phyloP scores from a whole-genome alignment of 2,797 vertebrate genomes.

The Naso thynnoides region DNA sequence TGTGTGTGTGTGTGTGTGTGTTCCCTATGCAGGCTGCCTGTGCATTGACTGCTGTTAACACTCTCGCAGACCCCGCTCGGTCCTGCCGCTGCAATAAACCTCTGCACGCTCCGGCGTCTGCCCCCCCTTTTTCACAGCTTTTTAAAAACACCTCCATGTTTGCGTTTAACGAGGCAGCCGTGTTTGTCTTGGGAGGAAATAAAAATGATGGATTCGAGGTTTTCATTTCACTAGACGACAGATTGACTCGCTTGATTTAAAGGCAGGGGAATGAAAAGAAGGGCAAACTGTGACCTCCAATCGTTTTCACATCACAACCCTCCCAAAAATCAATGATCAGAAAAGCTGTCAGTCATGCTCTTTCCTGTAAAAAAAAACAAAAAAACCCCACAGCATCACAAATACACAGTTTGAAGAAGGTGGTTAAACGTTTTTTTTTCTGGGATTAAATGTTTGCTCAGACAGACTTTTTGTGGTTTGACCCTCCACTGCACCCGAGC shows the following conservation, averaged over 20 bases:
- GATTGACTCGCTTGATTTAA: constrained; percentile 54
- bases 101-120: constrained; percentile 33
- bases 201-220: constrained; percentile 41
- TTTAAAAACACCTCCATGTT: constrained; percentile 5
- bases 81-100: constrained; percentile 44
- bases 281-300: constrained; percentile 69
- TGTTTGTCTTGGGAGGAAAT: constrained; percentile 7
- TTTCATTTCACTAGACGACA: constrained; percentile 38
- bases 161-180: constrained; percentile 28
- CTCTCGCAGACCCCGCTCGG: constrained; percentile 44
- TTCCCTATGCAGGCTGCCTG: constrained; percentile 65
- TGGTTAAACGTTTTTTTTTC: neutral
- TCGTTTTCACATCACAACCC: constrained; percentile 40
- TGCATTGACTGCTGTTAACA: constrained; percentile 71
- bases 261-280: constrained; percentile 41
- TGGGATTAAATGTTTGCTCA: constrained; percentile 1
- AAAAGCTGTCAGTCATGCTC: constrained; percentile 8
- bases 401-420: neutral
- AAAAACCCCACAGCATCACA: too few species aligned
- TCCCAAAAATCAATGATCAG: constrained; percentile 37
- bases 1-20: constrained; percentile 43
- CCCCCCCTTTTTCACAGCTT: neutral
- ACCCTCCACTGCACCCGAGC: constrained; percentile 22
- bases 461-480: constrained; percentile 20
- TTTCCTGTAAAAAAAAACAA: too few species aligned